Evolutionary conservation across 2,113 vertebrate genomes (phyloP).

Genomic region (Hippocampus zosterae): DNA sequence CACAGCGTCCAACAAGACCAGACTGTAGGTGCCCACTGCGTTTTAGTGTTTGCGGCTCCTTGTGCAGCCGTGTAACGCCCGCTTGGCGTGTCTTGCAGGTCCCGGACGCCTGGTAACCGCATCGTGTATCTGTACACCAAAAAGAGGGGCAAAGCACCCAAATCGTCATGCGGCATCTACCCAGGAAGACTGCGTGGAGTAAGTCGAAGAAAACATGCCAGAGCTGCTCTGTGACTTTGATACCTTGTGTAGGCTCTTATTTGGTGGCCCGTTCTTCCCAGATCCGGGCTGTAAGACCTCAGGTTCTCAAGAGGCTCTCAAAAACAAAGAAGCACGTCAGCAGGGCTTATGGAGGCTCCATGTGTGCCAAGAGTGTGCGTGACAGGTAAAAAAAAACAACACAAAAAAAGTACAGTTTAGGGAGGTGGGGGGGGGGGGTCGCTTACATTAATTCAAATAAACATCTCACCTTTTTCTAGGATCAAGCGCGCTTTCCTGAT

Average conservation of each 20-base stretch:
- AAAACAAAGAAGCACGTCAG: constrained; percentile 98
- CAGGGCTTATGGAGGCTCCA: constrained; percentile 96
- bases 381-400: constrained; percentile 79
- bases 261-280: constrained; percentile 38
- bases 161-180: constrained; percentile 94
- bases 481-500: constrained; percentile 99
- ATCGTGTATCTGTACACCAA: constrained; percentile 98
- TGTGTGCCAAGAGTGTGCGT: constrained; percentile 97
- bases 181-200: constrained; percentile 95
- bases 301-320: constrained; percentile 96
- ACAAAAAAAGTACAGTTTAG: too few relatives aligned
- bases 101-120: constrained; percentile 94
- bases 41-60: too few relatives aligned
- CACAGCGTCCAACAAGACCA: constrained; percentile 96
- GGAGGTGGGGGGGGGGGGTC: too few relatives aligned
- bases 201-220: constrained; percentile 59
- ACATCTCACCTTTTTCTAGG: constrained; percentile 58
- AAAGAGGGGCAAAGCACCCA: constrained; percentile 96
- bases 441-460: background rate
- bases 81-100: constrained; percentile 63
- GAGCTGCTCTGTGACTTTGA: too few relatives aligned
- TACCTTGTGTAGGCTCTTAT: background rate
- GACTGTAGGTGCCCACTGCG: constrained; percentile 80
- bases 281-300: constrained; percentile 93
- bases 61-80: background rate